phyloP scores from a whole-genome alignment of 2,888 invertebrate species.

The Plemyria rubiginata region DNA sequence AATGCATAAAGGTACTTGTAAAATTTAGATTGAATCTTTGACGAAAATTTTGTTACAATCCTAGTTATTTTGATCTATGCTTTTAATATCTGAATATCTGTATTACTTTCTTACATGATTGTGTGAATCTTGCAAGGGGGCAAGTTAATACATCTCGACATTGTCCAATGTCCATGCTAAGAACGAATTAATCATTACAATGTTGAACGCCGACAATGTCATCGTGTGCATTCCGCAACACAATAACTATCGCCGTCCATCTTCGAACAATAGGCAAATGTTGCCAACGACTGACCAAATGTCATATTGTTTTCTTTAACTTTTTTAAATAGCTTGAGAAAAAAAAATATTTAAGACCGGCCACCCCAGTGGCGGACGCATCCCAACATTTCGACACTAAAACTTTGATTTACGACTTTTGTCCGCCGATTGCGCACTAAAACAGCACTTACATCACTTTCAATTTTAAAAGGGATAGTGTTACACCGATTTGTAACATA shows the following conservation, averaged over 20 bases:
- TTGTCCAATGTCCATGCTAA: neutral
- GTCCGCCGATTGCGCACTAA: conserved; percentile 83
- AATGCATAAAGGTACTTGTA: too few species aligned
- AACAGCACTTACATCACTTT: conserved; percentile 84
- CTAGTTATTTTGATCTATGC: too few species aligned
- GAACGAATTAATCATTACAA: conserved; percentile 48
- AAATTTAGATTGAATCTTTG: too few species aligned
- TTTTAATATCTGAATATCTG: too few species aligned
- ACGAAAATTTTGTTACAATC: too few species aligned
- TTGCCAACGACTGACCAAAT: conserved; percentile 65
- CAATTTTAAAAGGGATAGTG: conserved; percentile 77
- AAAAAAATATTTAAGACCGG: conserved; percentile 65
- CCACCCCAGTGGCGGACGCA: conserved; percentile 83
- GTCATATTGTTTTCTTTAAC: conserved; percentile 76
- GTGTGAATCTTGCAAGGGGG: too few species aligned
- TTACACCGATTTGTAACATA: conserved; percentile 64
- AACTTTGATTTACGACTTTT: conserved; percentile 83
- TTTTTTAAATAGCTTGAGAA: conserved; percentile 61
- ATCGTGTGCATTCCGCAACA: conserved; percentile 44
- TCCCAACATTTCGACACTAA: conserved; percentile 84
- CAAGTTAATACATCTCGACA: too few species aligned
- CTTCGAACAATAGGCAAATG: conserved; percentile 72
- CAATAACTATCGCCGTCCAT: conserved; percentile 59
- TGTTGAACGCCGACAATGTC: conserved; percentile 49
- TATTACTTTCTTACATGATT: too few species aligned